phyloP scores from a whole-genome alignment of 1,140 invertebrate species.

The Drosophila ohnishii region DNA sequence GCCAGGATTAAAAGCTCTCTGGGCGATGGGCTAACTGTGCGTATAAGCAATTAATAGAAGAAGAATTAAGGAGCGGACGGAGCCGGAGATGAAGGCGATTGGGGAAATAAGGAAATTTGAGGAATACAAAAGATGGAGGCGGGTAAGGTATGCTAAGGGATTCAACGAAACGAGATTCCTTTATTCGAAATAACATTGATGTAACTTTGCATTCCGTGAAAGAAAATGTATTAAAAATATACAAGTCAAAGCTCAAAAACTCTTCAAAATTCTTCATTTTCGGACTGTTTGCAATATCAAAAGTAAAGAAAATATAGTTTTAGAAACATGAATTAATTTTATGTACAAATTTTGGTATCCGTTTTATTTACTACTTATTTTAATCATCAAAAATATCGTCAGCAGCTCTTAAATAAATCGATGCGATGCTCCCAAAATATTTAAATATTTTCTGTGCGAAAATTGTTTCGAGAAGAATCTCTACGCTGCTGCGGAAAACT shows the following conservation, averaged over 20 bases:
- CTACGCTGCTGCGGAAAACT: slow-evolving; percentile 15
- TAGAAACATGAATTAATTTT: too few relatives aligned
- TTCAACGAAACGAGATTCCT: background rate
- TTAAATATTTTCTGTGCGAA: slow-evolving; percentile 32
- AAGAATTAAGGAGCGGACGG: slow-evolving; percentile 8
- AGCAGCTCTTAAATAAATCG: slow-evolving; percentile 5
- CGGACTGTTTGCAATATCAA: too few relatives aligned
- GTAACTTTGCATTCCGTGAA: background rate
- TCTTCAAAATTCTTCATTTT: too few relatives aligned
- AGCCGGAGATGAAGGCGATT: background rate
- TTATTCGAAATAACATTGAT: background rate
- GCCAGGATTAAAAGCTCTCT: slow-evolving; percentile 45
- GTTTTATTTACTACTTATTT: too few relatives aligned
- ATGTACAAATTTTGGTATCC: too few relatives aligned
- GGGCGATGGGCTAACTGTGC: slow-evolving; percentile 34
- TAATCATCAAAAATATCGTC: too few relatives aligned
- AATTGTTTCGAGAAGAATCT: slow-evolving; percentile 37
- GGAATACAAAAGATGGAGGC: background rate
- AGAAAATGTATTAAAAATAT: background rate
- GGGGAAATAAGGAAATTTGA: background rate
- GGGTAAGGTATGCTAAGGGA: background rate
- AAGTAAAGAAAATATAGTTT: too few relatives aligned
- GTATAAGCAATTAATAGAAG: slow-evolving; percentile 44
- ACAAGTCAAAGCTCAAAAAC: background rate
- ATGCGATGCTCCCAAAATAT: slow-evolving; percentile 6